These are phyloP conservation scores for Archips crataeganus DNA, from an alignment of 2,888 invertebrate genomes.

Conservation along the genomic window DNA sequence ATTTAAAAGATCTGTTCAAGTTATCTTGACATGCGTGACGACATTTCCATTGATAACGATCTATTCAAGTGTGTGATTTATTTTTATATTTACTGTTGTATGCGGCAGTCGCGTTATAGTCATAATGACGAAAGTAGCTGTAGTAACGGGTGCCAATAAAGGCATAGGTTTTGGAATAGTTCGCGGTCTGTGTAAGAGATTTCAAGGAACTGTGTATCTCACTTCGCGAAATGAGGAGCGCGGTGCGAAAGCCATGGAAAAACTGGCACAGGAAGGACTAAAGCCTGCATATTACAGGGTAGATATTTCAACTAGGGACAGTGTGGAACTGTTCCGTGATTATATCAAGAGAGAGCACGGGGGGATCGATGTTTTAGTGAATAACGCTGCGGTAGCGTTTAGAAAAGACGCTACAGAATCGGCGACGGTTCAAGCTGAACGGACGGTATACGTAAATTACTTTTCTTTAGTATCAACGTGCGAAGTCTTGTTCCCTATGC, in stretches of 20 bases:
- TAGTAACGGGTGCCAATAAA: slow-evolving; percentile 90
- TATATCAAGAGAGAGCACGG: slow-evolving; percentile 87
- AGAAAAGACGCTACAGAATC: slow-evolving; percentile 87
- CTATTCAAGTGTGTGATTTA: slow-evolving; percentile 1
- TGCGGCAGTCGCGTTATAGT: slow-evolving; percentile 5
- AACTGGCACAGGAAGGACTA: slow-evolving; percentile 85
- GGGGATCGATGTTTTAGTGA: slow-evolving; percentile 90
- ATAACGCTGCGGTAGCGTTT: slow-evolving; percentile 92
- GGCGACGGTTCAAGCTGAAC: slow-evolving; percentile 88
- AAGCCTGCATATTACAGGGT: slow-evolving; percentile 88
- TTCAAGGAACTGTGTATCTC: slow-evolving; percentile 90
- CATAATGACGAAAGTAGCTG: slow-evolving; percentile 63
- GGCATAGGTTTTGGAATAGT: slow-evolving; percentile 90
- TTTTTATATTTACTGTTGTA: slow-evolving; percentile 3
- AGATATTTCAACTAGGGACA: slow-evolving; percentile 87
- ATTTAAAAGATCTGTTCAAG: background rate
- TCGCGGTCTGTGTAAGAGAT: slow-evolving; percentile 88
- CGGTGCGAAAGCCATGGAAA: slow-evolving; percentile 81
- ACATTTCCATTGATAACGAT: slow-evolving; percentile 5
- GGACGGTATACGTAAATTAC: slow-evolving; percentile 90
- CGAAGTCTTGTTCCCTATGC: slow-evolving; percentile 88
- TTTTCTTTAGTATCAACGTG: slow-evolving; percentile 88
- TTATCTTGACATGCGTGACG: slow-evolving; percentile 24
- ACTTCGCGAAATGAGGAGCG: slow-evolving; percentile 87
- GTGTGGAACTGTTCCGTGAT: slow-evolving; percentile 86